Evolutionary conservation across 2,888 invertebrate genomes (phyloP), one percentile per base, ranked within the genome.

Genomic region (Eupelmus urozonus): DNA sequence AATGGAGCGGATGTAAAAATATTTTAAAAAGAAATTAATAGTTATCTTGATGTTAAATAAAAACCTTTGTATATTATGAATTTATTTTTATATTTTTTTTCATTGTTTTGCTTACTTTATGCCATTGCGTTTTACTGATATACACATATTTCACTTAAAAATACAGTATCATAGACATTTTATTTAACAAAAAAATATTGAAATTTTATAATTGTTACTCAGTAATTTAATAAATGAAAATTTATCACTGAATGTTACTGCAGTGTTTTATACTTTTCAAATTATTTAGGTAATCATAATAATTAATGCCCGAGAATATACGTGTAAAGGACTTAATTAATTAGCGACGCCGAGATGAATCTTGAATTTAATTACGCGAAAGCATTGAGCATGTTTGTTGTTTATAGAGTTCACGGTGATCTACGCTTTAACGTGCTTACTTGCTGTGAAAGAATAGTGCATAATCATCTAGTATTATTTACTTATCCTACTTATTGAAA

Each of bases 261-360:
- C 45, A 2, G 13, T 45, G 45, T 16, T 45, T 45, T 13, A 45
- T 45, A 9, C 13, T 60, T 34, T 49, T 9, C 29, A n/a, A 49
- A 71, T 45, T 18, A 20, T 53, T 20, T 11, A 20, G 2, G 45
- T 53, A 53, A 53, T 53, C 20, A 72, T 72, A 51, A 42, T 57
- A 69, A 69, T 60, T 45, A 45, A 45, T 45, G 42, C 42, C 16
- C 1, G 23, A 34, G 34, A 27, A 45, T 34, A 40, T 49, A 29
- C 29, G 45, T 45, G 29, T 18, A 59, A 63, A 66, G 20, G 20
- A 29, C 23, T 45, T 55, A 65, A 73, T 73, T 73, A 65, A 73
- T 73, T 73, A 63, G 27, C 20, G 20, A 55, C 7, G n/a, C 55
- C 20, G 20, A 29, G 60, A 29, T 20, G n/a, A 55, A 57, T 57